Conservation (phyloP, 2,797 vertebrate species). For the Lerista edwardsae region DNA sequence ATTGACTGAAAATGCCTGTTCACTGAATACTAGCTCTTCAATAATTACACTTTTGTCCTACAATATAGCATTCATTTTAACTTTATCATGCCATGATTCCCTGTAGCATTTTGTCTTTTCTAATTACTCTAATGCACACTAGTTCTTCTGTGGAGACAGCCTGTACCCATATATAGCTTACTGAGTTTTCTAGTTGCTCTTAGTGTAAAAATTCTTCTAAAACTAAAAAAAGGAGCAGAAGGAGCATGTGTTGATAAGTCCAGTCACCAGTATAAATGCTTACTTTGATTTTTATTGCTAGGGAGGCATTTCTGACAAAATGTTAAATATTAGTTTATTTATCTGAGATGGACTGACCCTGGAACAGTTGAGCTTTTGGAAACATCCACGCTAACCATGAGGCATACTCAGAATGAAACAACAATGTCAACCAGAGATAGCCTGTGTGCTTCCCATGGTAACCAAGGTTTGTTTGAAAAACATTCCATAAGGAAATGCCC, state of each 20-base stretch:
- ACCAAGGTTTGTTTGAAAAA: constrained; percentile 33
- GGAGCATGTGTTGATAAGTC: neutral
- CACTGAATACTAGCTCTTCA: constrained; percentile 25
- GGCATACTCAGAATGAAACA: constrained; percentile 18
- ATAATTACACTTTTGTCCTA: neutral
- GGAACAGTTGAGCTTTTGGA: neutral
- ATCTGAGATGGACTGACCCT: neutral
- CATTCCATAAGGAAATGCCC: neutral
- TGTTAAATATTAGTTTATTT: constrained; percentile 17
- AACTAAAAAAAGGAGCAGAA: constrained; percentile 15
- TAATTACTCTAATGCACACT: neutral
- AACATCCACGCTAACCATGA: neutral
- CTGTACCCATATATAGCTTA: neutral
- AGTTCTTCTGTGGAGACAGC: neutral
- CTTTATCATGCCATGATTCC: neutral
- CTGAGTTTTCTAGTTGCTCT: neutral
- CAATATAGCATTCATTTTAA: neutral
- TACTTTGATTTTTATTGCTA: neutral
- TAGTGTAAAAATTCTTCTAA: constrained; percentile 2
- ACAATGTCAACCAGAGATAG: constrained; percentile 22
- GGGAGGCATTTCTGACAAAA: constrained; percentile 25
- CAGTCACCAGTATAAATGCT: neutral
- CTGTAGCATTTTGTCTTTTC: neutral
- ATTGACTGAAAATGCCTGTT: constrained; percentile 24
- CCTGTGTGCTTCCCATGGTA: neutral